Base-by-base conservation (phyloP, 2,113 vertebrate genomes). In the Lepidothrix coronata region DNA sequence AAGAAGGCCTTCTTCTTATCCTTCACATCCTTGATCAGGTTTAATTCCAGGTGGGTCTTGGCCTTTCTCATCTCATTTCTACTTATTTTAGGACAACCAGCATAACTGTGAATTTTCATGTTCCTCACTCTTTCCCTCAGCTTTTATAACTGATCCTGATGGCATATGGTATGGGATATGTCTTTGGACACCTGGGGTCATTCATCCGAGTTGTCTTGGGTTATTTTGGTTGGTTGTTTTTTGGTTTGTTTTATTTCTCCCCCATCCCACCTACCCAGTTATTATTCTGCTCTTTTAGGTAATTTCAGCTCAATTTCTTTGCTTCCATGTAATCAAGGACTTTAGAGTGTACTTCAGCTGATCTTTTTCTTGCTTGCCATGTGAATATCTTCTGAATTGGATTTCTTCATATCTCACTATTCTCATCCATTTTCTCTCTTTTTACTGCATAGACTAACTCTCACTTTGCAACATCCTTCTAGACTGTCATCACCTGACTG, bases 251-350 rank as follows among this genome's bases (percentile, higher is more conserved):
- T 28, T 52, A 8, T 28, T 52, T 52, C 25, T 52, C 14, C 51
- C 25, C 25, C 51, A 27, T 9, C 51, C 27, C 25, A 52, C 25
- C 5, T 52, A 14, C 39, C 14, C 6, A 12, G 37, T 88, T 91
- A 78, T 85, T 93, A 70, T 88, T 95, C 77, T 61, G 22, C 37
- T 85, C 82, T 94, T 93, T 91, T 90, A 83, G 57, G 70, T 81
- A 94, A 37, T 79, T 79, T 61, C n/a, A 88, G 80, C n/a, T 87
- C 51, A 89, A 67, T 97, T 57, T 91, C 43, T 90, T 91, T 91
- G n/a, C 82, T 89, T 75, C 63, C 6, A 88, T 44, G 74, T 61
- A 85, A 55, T 80, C 77, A 95, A 94, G 48, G 68, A 81, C 46
- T 57, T 48, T 35, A 89, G 24, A 79, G 31, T n/a, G 35, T 74